Conservation (phyloP, 1,140 invertebrate genomes). For the Subanguina moxae region DNA sequence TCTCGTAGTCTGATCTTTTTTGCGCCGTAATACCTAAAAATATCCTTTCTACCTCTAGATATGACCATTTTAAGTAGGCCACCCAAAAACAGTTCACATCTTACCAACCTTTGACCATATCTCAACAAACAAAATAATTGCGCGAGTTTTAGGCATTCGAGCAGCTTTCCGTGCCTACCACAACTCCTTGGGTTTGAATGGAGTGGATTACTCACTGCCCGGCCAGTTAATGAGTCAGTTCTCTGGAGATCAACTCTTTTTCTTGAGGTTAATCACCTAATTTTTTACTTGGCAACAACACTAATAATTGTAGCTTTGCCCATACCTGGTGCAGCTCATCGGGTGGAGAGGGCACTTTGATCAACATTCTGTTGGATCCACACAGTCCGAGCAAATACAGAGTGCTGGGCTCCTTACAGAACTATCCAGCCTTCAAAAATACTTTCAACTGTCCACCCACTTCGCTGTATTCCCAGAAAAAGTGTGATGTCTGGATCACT, state of each 20-base stretch:
- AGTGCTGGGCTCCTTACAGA: conserved; percentile 35
- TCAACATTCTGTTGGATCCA: conserved; percentile 30
- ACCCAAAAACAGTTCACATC: too few relatives aligned
- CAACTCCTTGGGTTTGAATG: conserved; percentile 38
- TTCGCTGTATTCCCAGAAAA: conserved; percentile 38
- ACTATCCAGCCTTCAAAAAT: conserved; percentile 52
- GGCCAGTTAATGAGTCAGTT: conserved; percentile 39
- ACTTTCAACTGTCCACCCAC: conserved; percentile 53
- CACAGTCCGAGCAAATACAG: conserved; percentile 32
- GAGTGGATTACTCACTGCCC: conserved; percentile 50
- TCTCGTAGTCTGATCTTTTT: too few relatives aligned
- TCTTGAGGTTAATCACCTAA: conserved; percentile 35
- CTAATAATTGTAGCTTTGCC: conserved; percentile 6
- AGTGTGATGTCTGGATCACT: conserved; percentile 53
- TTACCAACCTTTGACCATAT: too few relatives aligned
- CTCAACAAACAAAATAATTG: conserved; percentile 29
- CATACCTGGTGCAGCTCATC: background rate
- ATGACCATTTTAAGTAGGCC: too few relatives aligned
- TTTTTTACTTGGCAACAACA: too few relatives aligned
- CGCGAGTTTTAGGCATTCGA: conserved; percentile 57
- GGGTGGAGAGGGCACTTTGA: background rate
- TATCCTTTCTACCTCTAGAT: too few relatives aligned
- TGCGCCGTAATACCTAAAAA: too few relatives aligned
- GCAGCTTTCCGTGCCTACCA: conserved; percentile 49
- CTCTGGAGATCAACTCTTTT: conserved; percentile 52